Evolutionary conservation across 2,888 invertebrate genomes (phyloP).

Genomic region (Nemurella pictetii): DNA sequence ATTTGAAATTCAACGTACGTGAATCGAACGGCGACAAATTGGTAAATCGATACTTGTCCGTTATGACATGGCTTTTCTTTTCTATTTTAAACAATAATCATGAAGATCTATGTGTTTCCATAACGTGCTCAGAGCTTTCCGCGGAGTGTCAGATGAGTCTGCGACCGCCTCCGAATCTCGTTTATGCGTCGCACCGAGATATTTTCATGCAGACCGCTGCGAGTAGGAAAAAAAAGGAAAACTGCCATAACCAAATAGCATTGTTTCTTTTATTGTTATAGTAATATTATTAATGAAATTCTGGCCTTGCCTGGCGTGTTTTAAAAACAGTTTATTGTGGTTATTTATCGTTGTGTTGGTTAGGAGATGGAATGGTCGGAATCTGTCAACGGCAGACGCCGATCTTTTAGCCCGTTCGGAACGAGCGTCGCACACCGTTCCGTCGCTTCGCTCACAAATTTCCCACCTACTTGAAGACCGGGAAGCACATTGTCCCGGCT

Average conservation of each 20-base stretch:
- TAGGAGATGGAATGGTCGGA: not conserved
- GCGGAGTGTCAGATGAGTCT: too few relatives aligned
- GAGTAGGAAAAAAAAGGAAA: not conserved
- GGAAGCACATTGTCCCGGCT: not conserved
- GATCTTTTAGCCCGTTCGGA: not conserved
- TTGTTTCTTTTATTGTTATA: constrained; percentile 1
- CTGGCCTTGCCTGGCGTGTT: not conserved
- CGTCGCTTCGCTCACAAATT: not conserved
- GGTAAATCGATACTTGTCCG: not conserved
- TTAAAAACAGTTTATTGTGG: constrained; percentile 2
- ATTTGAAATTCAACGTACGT: not conserved
- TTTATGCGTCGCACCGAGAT: not conserved
- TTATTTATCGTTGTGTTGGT: not conserved
- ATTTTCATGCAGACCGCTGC: not conserved
- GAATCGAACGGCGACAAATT: not conserved
- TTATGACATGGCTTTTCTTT: not conserved
- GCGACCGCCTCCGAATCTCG: not conserved
- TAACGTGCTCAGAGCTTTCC: not conserved
- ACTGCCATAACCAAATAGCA: not conserved
- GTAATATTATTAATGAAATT: constrained; percentile 15
- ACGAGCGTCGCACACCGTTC: not conserved
- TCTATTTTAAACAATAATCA: not conserved
- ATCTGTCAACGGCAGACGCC: constrained; percentile 5
- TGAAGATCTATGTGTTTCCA: not conserved
- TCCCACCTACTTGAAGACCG: not conserved